Conservation (phyloP, 2,113 vertebrate genomes). For the Brachyhypopomus gauderio region DNA sequence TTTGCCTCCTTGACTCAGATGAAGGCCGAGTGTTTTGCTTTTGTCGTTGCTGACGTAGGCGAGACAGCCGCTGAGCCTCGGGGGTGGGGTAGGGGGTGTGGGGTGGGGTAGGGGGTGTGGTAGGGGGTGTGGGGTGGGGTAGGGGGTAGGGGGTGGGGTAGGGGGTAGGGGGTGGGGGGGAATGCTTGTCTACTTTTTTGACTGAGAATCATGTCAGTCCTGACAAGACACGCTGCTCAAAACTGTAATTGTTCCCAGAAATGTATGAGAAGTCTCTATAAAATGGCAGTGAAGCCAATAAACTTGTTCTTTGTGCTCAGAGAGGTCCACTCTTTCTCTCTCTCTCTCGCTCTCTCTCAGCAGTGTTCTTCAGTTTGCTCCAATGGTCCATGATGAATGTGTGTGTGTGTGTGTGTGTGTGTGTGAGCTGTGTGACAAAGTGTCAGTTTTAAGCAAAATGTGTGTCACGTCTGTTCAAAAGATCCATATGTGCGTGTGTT, state of each 20-base stretch:
- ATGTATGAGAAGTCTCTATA: conserved; percentile 9
- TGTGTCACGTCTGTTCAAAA: conserved; percentile 15
- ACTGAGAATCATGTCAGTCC: conserved; percentile 9
- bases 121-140: background rate
- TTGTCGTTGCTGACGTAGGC: background rate
- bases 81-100: too few relatives aligned
- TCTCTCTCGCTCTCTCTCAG: conserved; percentile 17
- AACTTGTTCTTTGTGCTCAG: conserved; percentile 38
- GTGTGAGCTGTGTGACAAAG: background rate
- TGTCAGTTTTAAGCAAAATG: background rate
- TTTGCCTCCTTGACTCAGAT: background rate
- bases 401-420: conserved; percentile 49
- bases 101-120: too few relatives aligned
- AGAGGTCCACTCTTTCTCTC: conserved; percentile 9
- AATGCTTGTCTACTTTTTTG: conserved; percentile 17
- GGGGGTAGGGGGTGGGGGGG: background rate
- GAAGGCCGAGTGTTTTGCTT: background rate
- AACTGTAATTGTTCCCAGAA: conserved; percentile 27
- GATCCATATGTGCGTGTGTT: conserved; percentile 23
- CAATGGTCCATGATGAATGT: conserved; percentile 53
- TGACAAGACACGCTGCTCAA: background rate
- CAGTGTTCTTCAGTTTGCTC: conserved; percentile 29
- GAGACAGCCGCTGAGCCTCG: conserved; percentile 1
- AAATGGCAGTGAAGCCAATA: background rate
- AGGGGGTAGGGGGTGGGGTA: too few relatives aligned